Conservation (phyloP, 2,797 vertebrate species). For the Sparus aurata region DNA sequence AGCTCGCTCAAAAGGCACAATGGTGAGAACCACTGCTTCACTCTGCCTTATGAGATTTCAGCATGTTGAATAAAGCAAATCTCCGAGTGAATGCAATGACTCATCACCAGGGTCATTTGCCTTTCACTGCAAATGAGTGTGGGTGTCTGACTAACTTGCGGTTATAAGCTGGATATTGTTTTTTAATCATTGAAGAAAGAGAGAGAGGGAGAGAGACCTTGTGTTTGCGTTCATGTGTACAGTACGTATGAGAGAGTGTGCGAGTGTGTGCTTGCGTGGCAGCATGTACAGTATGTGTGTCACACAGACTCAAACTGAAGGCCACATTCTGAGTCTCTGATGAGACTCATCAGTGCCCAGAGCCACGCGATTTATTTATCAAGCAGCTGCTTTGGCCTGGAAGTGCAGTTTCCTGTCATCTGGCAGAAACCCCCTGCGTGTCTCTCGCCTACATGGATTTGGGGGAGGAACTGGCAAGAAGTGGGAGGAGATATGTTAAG, state of each 20-base stretch:
- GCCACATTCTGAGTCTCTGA: conserved; percentile 49
- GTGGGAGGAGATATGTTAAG: conserved; percentile 52
- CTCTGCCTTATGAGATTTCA: conserved; percentile 73
- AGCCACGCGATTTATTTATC: conserved; percentile 56
- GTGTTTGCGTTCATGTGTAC: conserved; percentile 43
- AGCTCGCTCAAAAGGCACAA: conserved; percentile 59
- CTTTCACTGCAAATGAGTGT: conserved; percentile 88
- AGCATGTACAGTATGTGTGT: conserved; percentile 32
- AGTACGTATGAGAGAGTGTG: conserved; percentile 26
- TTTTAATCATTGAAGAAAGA: conserved; percentile 80
- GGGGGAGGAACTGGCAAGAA: conserved; percentile 36
- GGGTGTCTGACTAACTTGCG: conserved; percentile 87
- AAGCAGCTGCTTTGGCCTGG: conserved; percentile 48
- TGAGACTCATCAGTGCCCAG: conserved; percentile 27
- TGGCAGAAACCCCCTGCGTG: conserved; percentile 48
- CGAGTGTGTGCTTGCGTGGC: conserved; percentile 25
- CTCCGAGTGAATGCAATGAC: conserved; percentile 83
- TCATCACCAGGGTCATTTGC: conserved; percentile 88
- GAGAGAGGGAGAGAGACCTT: conserved; percentile 40
- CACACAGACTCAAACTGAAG: conserved; percentile 52
- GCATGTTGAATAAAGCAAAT: conserved; percentile 76
- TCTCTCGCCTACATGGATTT: conserved; percentile 32
- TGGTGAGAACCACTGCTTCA: conserved; percentile 60
- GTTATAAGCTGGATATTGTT: conserved; percentile 86
- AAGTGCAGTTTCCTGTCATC: conserved; percentile 64